Evolutionary conservation across 2,113 vertebrate genomes (phyloP).

Genomic region (Cheirogaleus medius): DNA sequence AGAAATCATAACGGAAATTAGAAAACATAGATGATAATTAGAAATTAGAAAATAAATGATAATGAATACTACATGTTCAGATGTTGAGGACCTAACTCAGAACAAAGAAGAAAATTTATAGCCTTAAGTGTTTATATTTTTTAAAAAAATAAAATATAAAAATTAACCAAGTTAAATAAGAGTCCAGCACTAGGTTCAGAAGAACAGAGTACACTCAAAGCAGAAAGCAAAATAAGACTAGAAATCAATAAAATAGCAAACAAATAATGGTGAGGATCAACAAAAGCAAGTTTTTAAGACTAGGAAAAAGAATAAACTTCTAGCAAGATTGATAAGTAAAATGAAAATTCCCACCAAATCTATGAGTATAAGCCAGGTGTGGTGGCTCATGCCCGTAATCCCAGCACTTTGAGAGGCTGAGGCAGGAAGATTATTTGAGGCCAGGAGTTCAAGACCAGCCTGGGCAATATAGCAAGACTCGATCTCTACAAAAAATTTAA

Average conservation of each 20-base stretch:
- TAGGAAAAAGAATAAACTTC: neutral
- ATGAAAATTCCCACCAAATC: neutral
- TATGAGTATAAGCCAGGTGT: neutral
- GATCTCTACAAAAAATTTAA: too few species aligned
- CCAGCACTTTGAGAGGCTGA: too few species aligned
- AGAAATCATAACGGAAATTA: neutral
- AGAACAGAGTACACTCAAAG: neutral
- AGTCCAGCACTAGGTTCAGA: neutral
- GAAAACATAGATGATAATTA: neutral
- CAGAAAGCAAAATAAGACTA: neutral
- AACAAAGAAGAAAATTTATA: neutral
- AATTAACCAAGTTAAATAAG: neutral
- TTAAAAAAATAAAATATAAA: neutral
- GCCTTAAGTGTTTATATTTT: neutral
- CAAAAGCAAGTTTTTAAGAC: constrained; percentile 1
- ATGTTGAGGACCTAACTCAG: neutral
- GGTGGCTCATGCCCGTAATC: too few species aligned
- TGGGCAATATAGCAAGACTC: too few species aligned
- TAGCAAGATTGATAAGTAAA: neutral
- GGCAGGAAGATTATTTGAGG: too few species aligned
- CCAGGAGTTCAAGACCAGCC: too few species aligned
- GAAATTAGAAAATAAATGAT: neutral
- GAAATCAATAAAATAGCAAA: neutral
- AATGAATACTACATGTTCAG: neutral
- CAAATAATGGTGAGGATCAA: neutral